Evolutionary conservation across 1,140 invertebrate species (phyloP), one percentile per base, ranked within the genome.

Genomic region (Macrosteles quadrilineatus): DNA sequence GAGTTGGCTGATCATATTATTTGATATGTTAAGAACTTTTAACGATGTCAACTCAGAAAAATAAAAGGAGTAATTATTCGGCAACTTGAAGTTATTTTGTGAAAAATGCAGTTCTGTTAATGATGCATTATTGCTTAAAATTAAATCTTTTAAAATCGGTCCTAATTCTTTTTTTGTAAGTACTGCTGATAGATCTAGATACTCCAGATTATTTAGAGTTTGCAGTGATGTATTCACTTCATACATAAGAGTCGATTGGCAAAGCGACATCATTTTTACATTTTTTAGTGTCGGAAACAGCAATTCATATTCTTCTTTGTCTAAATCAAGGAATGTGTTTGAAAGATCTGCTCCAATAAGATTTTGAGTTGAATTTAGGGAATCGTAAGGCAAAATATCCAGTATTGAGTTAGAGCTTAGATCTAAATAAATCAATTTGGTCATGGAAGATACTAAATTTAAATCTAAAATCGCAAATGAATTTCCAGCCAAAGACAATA

Each of bases 21-120:
- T 1, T 43, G 63, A 43, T 27, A 66, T 21, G 40, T 66, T 31
- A 9, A 66, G 63, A 19, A 19, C 9, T 27, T 23, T 17, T n/a
- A 66, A 30, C 1, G 32, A 45, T 45, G 3, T 40, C 6, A 66
- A 21, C 9, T 29, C 9, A 11, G 32, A 2, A 31, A 66, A 66
- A 9, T 23, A 23, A 27, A 9, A 2, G 1, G 17, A n/a, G 2
- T 12, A 45, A 25, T 32, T 21, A 40, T 45, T 32, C 4, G 29
- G 1, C 12, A 32, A 40, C 1, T 43, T 27, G 23, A 66, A 66
- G 32, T 27, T 43, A 45, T 66, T 66, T 14, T 25, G 2, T 1
- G 40, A 29, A 66, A 66, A 66, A 19, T 45, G 9, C 19, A 66
- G 23, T 14, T 66, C 63, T 9, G 3, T 23, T 45, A 66, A 45